These are phyloP conservation scores for Heliconius melpomene DNA, from an alignment of 1,140 invertebrate species.

Conservation along the genomic window DNA sequence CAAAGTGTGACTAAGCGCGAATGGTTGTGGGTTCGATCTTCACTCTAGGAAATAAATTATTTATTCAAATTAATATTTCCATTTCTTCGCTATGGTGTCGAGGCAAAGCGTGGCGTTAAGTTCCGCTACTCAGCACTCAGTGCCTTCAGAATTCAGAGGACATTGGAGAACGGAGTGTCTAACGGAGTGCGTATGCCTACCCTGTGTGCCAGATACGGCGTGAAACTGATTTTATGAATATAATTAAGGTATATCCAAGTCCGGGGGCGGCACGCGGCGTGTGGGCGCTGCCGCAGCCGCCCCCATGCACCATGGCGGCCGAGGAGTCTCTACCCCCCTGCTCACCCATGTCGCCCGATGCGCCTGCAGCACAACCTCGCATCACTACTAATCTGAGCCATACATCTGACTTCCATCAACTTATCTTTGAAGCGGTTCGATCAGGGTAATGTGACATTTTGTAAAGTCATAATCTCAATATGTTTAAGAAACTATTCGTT, in stretches of 20 bases:
- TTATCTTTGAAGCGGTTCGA: slow-evolving; percentile 85
- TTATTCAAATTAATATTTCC: too few species aligned
- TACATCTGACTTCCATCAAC: slow-evolving; percentile 78
- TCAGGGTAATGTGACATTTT: slow-evolving; percentile 78
- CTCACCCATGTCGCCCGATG: slow-evolving; percentile 78
- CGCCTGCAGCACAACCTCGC: slow-evolving; percentile 70
- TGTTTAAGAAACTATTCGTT: not conserved
- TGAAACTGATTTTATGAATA: not conserved
- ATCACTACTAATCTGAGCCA: slow-evolving; percentile 66
- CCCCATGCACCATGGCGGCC: slow-evolving; percentile 87
- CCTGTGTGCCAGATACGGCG: too few species aligned
- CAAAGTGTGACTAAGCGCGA: too few species aligned
- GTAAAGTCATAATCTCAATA: not conserved
- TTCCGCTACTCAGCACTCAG: too few species aligned
- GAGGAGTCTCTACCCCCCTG: slow-evolving; percentile 76
- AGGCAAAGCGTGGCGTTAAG: too few species aligned
- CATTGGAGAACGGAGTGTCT: too few species aligned
- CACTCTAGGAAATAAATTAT: too few species aligned
- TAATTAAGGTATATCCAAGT: slow-evolving; percentile 84
- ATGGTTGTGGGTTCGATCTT: too few species aligned
- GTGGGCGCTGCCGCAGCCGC: slow-evolving; percentile 88
- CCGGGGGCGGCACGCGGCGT: slow-evolving; percentile 92
- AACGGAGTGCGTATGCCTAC: too few species aligned
- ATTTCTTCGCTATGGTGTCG: too few species aligned
- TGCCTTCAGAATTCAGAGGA: too few species aligned